Conservation (phyloP, 2,888 invertebrate genomes). For the Drosophila rellima region DNA sequence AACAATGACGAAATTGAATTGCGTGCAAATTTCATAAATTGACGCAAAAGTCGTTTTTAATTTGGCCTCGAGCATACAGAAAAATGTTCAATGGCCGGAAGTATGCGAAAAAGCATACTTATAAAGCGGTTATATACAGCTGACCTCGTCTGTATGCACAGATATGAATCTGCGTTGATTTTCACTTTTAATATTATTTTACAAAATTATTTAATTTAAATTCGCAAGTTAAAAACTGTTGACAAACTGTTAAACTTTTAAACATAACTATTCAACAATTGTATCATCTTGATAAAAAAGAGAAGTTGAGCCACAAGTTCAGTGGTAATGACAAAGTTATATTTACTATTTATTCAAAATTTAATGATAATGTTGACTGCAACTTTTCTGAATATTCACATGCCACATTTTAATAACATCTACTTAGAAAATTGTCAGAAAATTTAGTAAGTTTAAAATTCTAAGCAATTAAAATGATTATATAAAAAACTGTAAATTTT, state of each 20-base stretch:
- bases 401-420: no score
- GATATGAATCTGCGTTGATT: not conserved
- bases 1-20: constrained; percentile 67
- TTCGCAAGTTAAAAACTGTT: not conserved
- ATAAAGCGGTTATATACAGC: not conserved
- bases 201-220: not conserved
- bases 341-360: no score
- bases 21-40: constrained; percentile 75
- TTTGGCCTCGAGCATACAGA: constrained; percentile 48
- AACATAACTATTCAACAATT: not conserved
- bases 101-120: constrained; percentile 9
- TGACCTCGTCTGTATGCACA: constrained; percentile 3
- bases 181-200: not conserved
- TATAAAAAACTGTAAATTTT: no score
- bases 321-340: no score
- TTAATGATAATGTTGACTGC: not conserved
- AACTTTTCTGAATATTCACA: not conserved
- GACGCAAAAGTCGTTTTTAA: constrained; percentile 69
- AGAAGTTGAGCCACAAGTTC: not conserved
- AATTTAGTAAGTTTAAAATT: not conserved
- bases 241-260: not conserved
- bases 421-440: no score
- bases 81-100: constrained; percentile 53
- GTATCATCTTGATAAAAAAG: not conserved
- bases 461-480: no score